A percentile compares a stretch with the other conserved stretches of the same genome.
These are phyloP conservation scores for Falco biarmicus DNA, from an alignment of 2,797 vertebrate genomes.

Conservation along the genomic window DNA sequence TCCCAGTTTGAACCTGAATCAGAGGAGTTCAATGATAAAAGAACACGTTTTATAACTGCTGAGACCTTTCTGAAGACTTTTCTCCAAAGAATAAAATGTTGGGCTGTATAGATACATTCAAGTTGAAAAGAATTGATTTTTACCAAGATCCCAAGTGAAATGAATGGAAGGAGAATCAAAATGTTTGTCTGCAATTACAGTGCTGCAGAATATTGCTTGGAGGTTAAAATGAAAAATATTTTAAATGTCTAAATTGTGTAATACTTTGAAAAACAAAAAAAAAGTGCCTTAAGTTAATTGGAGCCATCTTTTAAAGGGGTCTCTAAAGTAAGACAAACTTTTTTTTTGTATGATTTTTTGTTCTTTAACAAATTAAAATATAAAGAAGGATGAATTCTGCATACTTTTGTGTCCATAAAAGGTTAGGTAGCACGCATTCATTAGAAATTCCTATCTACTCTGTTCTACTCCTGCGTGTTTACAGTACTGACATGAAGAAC, in stretches of 20 bases:
- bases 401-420: neutral
- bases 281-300: neutral
- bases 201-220: neutral
- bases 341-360: neutral
- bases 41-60: neutral
- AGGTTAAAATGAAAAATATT: neutral
- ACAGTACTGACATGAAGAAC: neutral
- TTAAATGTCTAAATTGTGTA: neutral
- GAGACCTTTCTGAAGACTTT: neutral
- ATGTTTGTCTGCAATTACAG: neutral
- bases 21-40: neutral
- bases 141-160: neutral
- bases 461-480: neutral
- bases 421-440: neutral
- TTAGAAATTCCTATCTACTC: neutral
- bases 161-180: neutral
- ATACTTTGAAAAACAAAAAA: neutral
- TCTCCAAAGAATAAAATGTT: neutral
- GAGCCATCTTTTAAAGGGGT: neutral
- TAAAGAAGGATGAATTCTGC: neutral
- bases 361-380: neutral
- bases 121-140: neutral
- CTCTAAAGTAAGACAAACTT: neutral
- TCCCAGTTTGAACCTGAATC: neutral
- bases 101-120: neutral